A percentile compares a stretch with the other conserved stretches of the same genome.
phyloP scores from a whole-genome alignment of 2,797 vertebrate species.

The Falco novaeseelandiae region DNA sequence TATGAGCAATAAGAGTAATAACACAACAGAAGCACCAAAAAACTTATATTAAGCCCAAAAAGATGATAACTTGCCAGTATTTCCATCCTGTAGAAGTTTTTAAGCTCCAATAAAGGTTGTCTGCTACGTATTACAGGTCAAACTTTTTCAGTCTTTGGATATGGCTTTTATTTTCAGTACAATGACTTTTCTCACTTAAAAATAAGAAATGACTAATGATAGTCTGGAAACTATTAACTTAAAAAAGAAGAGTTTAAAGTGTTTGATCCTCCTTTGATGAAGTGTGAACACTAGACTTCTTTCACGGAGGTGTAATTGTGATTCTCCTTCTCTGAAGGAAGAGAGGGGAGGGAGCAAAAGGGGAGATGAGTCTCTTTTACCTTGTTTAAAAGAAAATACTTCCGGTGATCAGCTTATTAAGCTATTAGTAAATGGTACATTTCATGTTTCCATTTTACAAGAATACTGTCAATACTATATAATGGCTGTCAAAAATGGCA shows the following conservation, averaged over 20 bases:
- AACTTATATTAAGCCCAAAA: neutral
- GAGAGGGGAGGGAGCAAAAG: neutral
- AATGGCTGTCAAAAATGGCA: conserved; percentile 64
- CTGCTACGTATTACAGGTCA: conserved; percentile 28
- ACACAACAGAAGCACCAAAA: neutral
- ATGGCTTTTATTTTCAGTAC: conserved; percentile 49
- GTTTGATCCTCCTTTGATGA: conserved; percentile 76
- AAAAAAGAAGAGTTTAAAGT: conserved; percentile 64
- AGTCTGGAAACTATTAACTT: conserved; percentile 73
- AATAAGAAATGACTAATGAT: conserved; percentile 51
- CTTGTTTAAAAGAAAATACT: conserved; percentile 55
- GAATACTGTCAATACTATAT: conserved; percentile 6
- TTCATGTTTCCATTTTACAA: conserved; percentile 44
- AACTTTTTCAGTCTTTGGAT: conserved; percentile 20
- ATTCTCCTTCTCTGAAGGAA: conserved; percentile 29
- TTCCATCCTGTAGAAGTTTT: neutral
- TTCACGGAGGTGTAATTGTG: conserved; percentile 33
- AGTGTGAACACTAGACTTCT: conserved; percentile 69
- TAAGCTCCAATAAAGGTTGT: neutral
- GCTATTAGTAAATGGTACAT: conserved; percentile 50
- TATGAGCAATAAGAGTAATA: neutral
- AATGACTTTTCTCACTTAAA: conserved; percentile 38
- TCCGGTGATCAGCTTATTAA: conserved; percentile 46
- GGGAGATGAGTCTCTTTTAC: neutral
- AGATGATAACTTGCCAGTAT: neutral